Evolutionary conservation across 1,140 invertebrate genomes (phyloP), one percentile per base, ranked within the genome.

Genomic region (Trichomalopsis sarcophagae): DNA sequence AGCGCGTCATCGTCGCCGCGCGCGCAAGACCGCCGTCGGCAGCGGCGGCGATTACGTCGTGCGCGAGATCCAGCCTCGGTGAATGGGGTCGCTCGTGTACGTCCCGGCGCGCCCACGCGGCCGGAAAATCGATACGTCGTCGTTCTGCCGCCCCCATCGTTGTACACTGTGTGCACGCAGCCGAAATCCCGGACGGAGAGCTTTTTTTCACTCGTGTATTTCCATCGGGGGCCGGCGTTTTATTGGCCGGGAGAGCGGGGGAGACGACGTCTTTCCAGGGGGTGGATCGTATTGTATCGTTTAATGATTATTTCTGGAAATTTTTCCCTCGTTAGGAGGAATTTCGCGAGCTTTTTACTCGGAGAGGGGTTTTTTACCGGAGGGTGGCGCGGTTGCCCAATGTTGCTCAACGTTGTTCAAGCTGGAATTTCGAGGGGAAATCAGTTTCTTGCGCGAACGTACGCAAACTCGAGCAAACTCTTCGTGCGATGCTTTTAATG

Each of bases 1-100:
- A 36, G 33, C 33, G 33, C 55, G 55, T 62, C 55, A 62, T 55
- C 50, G 23, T 69, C 66, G 11, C 4, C 33, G 33, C 2, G 23
- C 7, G 66, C 21, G 27, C 66, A 11, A 69, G n/a, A 55, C 27
- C 66, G 23, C 66, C 66, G 17, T 11, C 13, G 14, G 55, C 55
- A 27, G 27, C 27, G 23, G 68, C 23, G 68, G 66, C 68, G 1
- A 30, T 69, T 69, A 69, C 68, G 68, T 69, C 68, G n/a, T 23
- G 68, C 68, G 27, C 27, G 27, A 27, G 27, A 71, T 27, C 27
- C 68, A 27, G 27, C 14, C 3, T 27, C 11, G 30, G 68, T 71
- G 68, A 71, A 71, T 71, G 68, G 68, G 68, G 68, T 71, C 68
- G 68, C 68, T 62, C 55, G 55, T n/a, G 21, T 62, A 21, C 17